These are phyloP conservation scores for Macrobrachium nipponense DNA, from an alignment of 1,140 invertebrate species.

Conservation along the genomic window DNA sequence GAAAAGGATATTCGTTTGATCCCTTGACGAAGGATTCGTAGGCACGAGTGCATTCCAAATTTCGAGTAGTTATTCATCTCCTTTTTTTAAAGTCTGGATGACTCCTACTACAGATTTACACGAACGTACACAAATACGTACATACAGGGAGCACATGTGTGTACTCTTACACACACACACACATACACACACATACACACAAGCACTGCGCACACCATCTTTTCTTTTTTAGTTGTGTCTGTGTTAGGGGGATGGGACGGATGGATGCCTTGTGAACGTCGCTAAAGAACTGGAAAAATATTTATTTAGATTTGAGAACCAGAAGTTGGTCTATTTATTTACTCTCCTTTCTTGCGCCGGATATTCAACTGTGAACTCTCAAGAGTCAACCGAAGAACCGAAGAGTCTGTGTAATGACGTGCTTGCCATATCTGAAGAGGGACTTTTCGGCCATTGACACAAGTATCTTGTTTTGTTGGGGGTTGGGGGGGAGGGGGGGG, in stretches of 20 bases:
- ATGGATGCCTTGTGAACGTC: too few relatives aligned
- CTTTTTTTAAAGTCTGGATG: background rate
- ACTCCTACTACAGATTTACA: background rate
- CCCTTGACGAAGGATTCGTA: constrained; percentile 26
- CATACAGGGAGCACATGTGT: too few relatives aligned
- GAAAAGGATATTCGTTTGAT: constrained; percentile 49
- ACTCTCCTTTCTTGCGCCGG: background rate
- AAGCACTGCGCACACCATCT: too few relatives aligned
- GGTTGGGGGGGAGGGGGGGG: too few relatives aligned
- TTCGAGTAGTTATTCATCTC: constrained; percentile 52
- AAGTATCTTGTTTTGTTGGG: too few relatives aligned
- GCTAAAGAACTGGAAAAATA: constrained; percentile 40
- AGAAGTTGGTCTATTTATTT: constrained; percentile 31
- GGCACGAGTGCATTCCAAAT: constrained; percentile 38
- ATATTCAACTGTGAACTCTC: constrained; percentile 2
- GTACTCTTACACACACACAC: too few relatives aligned
- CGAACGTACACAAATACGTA: too few relatives aligned
- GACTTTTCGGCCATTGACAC: background rate
- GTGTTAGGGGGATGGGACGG: too few relatives aligned
- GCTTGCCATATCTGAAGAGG: constrained; percentile 14
- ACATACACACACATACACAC: too few relatives aligned
- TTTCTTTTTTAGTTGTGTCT: too few relatives aligned
- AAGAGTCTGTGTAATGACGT: constrained; percentile 46
- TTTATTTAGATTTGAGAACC: constrained; percentile 43
- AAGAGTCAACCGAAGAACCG: background rate